A percentile compares a stretch with the other conserved stretches of the same genome.
phyloP scores from a whole-genome alignment of 2,888 invertebrate species.

The Pseudococcus viburni region DNA sequence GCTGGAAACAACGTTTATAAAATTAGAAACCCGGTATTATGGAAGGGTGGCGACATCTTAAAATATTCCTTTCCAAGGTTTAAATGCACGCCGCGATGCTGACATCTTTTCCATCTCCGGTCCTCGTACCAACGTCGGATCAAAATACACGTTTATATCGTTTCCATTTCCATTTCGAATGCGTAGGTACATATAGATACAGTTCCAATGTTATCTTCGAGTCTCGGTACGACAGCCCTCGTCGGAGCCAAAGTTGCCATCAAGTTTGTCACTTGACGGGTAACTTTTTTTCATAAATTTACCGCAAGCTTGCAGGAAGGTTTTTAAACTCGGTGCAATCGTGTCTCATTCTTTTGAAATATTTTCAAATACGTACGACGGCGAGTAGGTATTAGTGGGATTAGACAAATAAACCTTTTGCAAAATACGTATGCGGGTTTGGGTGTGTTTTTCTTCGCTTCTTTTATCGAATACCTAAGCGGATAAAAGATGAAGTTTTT shows the following conservation, averaged over 20 bases:
- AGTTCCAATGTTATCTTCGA: not conserved
- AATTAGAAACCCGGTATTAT: slow-evolving; percentile 30
- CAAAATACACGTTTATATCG: slow-evolving; percentile 35
- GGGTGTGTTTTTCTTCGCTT: no score
- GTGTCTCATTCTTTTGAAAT: slow-evolving; percentile 10
- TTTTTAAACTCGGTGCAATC: not conserved
- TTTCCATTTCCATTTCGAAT: slow-evolving; percentile 36
- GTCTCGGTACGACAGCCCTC: not conserved
- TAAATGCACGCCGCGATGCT: not conserved
- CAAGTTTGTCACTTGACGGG: not conserved
- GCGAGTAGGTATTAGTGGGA: no score
- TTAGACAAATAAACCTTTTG: no score
- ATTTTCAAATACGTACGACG: not conserved
- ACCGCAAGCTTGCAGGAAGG: not conserved
- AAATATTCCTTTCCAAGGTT: slow-evolving; percentile 53
- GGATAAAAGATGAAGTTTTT: no score
- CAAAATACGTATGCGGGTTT: no score
- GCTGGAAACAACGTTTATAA: slow-evolving; percentile 30
- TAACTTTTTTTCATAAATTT: slow-evolving; percentile 33
- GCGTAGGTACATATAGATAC: not conserved
- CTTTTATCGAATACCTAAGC: no score
- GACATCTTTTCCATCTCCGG: slow-evolving; percentile 32
- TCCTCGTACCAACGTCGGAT: not conserved
- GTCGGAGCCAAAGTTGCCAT: not conserved
- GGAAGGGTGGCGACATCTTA: slow-evolving; percentile 54